Conservation (phyloP, 35 echinoderm and acorn worm genomes). For the Apostichopus californicus region DNA sequence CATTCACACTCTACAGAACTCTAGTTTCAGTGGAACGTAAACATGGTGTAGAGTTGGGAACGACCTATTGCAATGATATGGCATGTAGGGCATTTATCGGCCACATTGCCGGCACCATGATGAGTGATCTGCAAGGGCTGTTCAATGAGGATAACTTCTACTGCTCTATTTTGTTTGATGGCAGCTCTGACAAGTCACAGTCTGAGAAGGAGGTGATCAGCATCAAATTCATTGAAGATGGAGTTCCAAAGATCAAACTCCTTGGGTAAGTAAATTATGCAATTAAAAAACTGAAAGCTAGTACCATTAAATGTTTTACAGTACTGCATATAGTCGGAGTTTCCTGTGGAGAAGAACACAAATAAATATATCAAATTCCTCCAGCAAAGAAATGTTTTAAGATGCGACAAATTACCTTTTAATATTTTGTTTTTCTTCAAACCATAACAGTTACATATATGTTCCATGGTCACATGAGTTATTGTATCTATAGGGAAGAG, state of each 20-base stretch:
- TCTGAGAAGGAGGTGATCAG: constrained; percentile 67
- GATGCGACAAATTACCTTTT: too few relatives aligned
- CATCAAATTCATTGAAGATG: constrained; percentile 65
- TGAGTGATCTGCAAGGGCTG: constrained; percentile 5
- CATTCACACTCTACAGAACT: constrained; percentile 48
- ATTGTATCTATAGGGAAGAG: too few relatives aligned
- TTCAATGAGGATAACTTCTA: constrained; percentile 53
- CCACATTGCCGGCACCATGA: constrained; percentile 52
- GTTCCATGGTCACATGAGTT: too few relatives aligned
- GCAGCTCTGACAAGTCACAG: constrained; percentile 63
- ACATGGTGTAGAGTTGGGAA: constrained; percentile 57
- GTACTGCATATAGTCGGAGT: too few relatives aligned
- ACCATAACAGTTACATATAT: too few relatives aligned
- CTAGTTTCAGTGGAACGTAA: constrained; percentile 47
- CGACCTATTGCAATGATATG: constrained; percentile 56
- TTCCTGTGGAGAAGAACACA: too few relatives aligned
- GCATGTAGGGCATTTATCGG: constrained; percentile 52
- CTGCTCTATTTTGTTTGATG: constrained; percentile 66
- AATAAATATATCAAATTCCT: too few relatives aligned
- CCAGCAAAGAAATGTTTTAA: too few relatives aligned
- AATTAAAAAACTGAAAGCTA: too few relatives aligned
- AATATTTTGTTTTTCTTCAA: too few relatives aligned
- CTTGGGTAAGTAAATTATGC: constrained; percentile 54
- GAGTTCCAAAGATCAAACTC: constrained; percentile 54
- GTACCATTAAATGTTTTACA: too few relatives aligned